Evolutionary conservation across 2,888 invertebrate species (phyloP).

Genomic region (Acanthococcus lagerstroemiae): DNA sequence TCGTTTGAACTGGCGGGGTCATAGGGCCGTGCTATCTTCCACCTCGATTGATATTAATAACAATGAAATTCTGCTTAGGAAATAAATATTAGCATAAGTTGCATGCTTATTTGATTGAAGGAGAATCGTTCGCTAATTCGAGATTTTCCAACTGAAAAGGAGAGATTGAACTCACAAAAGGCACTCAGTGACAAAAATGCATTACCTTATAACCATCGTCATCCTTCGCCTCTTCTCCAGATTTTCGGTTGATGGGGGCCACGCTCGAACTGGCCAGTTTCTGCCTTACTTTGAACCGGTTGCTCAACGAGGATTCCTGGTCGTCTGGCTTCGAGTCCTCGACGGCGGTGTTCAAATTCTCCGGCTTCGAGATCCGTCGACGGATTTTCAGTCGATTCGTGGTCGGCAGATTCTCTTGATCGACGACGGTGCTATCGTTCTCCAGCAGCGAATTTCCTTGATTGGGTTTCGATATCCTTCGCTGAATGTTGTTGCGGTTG

Average conservation of each 20-base stretch:
- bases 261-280: constrained; percentile 3
- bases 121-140: no score
- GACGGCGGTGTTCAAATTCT: constrained; percentile 7
- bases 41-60: no score
- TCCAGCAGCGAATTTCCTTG: constrained; percentile 16
- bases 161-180: no score
- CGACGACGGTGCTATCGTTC: background rate
- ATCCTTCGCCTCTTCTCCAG: background rate
- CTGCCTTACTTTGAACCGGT: constrained; percentile 11
- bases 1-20: no score
- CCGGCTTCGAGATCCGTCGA: constrained; percentile 19
- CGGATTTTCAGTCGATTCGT: constrained; percentile 19
- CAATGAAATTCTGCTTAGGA: no score
- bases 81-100: no score
- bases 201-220: constrained; percentile 20
- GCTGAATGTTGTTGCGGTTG: constrained; percentile 43
- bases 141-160: no score
- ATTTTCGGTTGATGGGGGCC: background rate
- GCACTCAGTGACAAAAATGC: no score
- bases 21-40: no score
- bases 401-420: constrained; percentile 2
- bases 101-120: no score
- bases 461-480: constrained; percentile 21
- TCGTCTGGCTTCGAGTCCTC: constrained; percentile 12
- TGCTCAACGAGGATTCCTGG: constrained; percentile 11